Evolutionary conservation across 2,888 invertebrate species (phyloP).

Genomic region (Himalopsyche anomala): DNA sequence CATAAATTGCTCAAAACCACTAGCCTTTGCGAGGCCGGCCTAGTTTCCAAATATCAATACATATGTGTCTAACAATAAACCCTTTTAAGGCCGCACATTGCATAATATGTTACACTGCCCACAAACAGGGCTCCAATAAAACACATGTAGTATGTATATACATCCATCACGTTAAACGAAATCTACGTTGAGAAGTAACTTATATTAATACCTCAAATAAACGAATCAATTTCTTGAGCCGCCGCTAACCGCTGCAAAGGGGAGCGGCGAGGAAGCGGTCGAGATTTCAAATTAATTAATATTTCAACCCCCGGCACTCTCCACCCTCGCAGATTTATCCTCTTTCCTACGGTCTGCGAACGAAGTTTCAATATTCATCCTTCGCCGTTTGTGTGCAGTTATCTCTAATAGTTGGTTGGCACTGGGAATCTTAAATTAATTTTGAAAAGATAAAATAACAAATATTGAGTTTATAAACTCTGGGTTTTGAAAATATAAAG

Average conservation of each 20-base stretch:
- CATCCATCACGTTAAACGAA: conserved; percentile 30
- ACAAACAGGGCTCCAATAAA: neutral
- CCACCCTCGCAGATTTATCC: neutral
- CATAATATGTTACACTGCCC: conserved; percentile 40
- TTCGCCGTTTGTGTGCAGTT: neutral
- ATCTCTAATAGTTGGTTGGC: neutral
- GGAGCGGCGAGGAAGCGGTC: conserved; percentile 50
- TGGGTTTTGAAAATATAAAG: too few relatives aligned
- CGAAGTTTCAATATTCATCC: conserved; percentile 37
- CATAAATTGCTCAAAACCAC: too few relatives aligned
- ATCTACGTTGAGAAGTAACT: conserved; percentile 42
- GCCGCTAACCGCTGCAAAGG: conserved; percentile 56
- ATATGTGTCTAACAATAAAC: conserved; percentile 4
- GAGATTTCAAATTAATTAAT: conserved; percentile 65
- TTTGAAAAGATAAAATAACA: too few relatives aligned
- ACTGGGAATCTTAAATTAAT: neutral
- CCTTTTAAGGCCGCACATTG: conserved; percentile 19
- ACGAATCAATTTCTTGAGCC: conserved; percentile 64
- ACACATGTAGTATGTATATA: conserved; percentile 18
- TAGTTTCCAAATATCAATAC: too few relatives aligned
- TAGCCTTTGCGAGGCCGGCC: too few relatives aligned
- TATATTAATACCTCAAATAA: conserved; percentile 60
- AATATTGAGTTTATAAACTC: too few relatives aligned
- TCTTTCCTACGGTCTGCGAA: neutral
- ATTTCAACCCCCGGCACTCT: conserved; percentile 57